phyloP scores from a whole-genome alignment of 2,888 invertebrate species.

The Cotesia congregata region DNA sequence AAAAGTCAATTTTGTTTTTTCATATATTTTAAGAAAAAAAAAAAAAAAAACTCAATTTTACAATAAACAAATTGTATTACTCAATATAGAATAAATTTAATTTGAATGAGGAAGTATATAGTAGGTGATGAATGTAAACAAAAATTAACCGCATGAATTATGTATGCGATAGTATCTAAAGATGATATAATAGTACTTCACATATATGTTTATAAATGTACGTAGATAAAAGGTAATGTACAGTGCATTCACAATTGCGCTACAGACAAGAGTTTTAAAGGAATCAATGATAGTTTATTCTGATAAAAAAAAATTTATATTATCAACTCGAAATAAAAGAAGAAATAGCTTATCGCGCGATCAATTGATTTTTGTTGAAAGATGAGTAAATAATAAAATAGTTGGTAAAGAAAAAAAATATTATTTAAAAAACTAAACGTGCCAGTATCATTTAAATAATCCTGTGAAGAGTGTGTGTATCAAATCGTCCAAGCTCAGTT shows the following conservation, averaged over 20 bases:
- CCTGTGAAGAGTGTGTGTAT: conserved; percentile 3
- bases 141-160: background rate
- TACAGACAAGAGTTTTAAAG: background rate
- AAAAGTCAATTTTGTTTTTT: background rate
- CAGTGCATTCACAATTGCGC: background rate
- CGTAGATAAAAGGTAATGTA: background rate
- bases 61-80: background rate
- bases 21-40: background rate
- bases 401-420: background rate
- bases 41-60: background rate
- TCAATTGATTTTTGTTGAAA: too few species aligned
- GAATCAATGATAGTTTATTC: background rate
- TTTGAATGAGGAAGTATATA: background rate
- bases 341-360: too few species aligned
- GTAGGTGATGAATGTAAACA: background rate
- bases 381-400: background rate
- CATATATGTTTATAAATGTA: background rate
- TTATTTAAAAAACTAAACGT: background rate
- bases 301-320: background rate
- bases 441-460: conserved; percentile 12
- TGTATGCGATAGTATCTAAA: background rate
- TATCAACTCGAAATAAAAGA: too few species aligned
- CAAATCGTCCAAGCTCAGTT: conserved; percentile 15
- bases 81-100: background rate
- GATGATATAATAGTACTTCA: background rate